Evolutionary conservation across 2,113 vertebrate species (phyloP).

Genomic region (Megalops atlanticus): DNA sequence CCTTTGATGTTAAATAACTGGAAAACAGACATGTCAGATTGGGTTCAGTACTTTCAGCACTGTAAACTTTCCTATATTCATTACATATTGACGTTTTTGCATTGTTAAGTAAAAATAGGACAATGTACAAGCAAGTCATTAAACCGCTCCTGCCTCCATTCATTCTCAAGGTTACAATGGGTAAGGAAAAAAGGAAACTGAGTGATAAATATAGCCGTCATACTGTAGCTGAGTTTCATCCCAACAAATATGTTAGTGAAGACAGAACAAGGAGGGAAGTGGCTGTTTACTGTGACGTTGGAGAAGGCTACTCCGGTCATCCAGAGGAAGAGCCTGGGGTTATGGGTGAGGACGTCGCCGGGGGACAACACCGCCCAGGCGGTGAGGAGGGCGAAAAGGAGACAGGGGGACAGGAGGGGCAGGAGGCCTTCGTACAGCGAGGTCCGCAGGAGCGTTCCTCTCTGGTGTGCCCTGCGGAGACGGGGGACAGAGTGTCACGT

Average conservation of each 20-base stretch:
- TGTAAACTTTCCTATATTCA: too few relatives aligned
- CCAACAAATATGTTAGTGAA: background rate
- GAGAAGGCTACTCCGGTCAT: constrained; percentile 59
- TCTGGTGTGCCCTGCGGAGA: constrained; percentile 50
- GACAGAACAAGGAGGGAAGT: background rate
- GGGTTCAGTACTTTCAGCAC: too few relatives aligned
- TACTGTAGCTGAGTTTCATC: background rate
- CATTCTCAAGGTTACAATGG: background rate
- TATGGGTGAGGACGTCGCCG: constrained; percentile 48
- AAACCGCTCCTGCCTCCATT: background rate
- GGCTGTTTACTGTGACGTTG: constrained; percentile 56
- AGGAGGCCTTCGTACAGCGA: constrained; percentile 59
- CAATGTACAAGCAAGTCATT: background rate
- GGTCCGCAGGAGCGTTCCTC: constrained; percentile 56
- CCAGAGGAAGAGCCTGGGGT: constrained; percentile 58
- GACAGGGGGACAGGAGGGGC: constrained; percentile 54
- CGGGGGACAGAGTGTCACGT: too few relatives aligned
- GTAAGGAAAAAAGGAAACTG: background rate
- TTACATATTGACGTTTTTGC: background rate
- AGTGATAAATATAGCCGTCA: background rate
- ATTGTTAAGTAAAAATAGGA: background rate
- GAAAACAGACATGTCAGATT: too few relatives aligned
- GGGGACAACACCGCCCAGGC: constrained; percentile 57
- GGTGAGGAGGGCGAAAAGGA: constrained; percentile 56
- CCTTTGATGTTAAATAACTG: too few relatives aligned